Evolutionary conservation across 2,113 vertebrate species (phyloP), one percentile per base, ranked within the genome.

Genomic region (Typhlomys cinereus): DNA sequence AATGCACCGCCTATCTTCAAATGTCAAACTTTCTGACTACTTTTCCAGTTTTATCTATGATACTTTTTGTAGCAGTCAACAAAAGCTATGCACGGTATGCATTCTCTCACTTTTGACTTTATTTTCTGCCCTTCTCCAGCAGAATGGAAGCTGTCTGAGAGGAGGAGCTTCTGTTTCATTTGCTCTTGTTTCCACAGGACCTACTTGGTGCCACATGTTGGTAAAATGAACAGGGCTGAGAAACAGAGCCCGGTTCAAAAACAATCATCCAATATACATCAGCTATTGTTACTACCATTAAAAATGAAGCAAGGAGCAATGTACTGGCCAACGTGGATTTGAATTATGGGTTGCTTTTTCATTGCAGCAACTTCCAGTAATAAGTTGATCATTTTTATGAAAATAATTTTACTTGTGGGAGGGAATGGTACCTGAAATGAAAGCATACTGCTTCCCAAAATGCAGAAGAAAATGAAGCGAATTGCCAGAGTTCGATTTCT

Each of bases 301-400:
- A 85, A 95, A 69, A 52, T 46, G 11, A 85, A 90, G 62, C 36
- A 90, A 76, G 85, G 25, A 34, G 59, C 78, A 59, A 85, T 94
- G 50, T 89, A 50, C 1, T 59, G 7, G 82, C 0, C 48, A 39
- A 46, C 10, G 25, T 7, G 4, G 17, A 18, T 83, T 92, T 46
- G 64, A 74, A 89, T 86, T 83, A 23, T 44, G 15, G 23, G 48
- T 88, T 83, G 8, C 10, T 81, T n/a, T 91, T 92, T 81, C 27
- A 69, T 70, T 36, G 39, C 74, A 83, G 52, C 75, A 71, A 17
- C 25, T 17, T 71, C 41, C 1, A 75, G 62, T 17, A 70, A 6
- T 73, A n/a, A 85, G 57, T 29, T 64, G 50, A 86, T 71, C 25
- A 59, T 94, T 89, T 95, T 59, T 75, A 69, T 61, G 27, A 76